Percentiles rank a stretch among this genome's conserved stretches.
Evolutionary conservation across 2,113 vertebrate species (phyloP).

Genomic region (Amphiprion percula): DNA sequence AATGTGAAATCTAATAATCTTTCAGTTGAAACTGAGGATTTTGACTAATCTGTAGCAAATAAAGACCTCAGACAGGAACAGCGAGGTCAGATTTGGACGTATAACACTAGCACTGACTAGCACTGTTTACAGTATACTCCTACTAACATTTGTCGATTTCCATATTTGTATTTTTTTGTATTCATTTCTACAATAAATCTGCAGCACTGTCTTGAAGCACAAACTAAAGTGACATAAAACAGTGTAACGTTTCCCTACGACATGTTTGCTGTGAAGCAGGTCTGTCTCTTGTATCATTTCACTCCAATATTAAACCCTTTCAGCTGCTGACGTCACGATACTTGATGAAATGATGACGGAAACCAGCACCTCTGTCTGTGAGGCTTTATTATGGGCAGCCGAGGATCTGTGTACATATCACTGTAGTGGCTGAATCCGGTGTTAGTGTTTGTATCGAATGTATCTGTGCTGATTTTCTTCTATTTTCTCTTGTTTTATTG

Average conservation of each 20-base stretch:
- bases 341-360: slow-evolving; percentile 28
- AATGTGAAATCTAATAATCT: background rate
- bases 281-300: slow-evolving; percentile 32
- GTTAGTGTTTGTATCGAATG: slow-evolving; percentile 56
- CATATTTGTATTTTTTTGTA: slow-evolving; percentile 41
- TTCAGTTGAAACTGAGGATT: slow-evolving; percentile 8
- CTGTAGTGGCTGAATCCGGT: slow-evolving; percentile 35
- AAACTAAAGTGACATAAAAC: slow-evolving; percentile 37
- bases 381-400: slow-evolving; percentile 5
- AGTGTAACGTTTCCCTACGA: slow-evolving; percentile 34
- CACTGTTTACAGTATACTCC: slow-evolving; percentile 18
- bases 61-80: background rate
- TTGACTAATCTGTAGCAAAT: background rate
- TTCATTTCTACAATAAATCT: slow-evolving; percentile 29
- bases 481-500: slow-evolving; percentile 21
- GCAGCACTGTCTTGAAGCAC: slow-evolving; percentile 52
- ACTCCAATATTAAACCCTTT: slow-evolving; percentile 24
- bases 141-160: slow-evolving; percentile 46
- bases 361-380: slow-evolving; percentile 39
- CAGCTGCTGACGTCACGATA: slow-evolving; percentile 9
- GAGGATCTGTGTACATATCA: slow-evolving; percentile 38
- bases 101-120: background rate
- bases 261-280: slow-evolving; percentile 32
- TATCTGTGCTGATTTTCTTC: slow-evolving; percentile 45
- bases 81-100: slow-evolving; percentile 4